Conservation (phyloP, 2,113 vertebrate genomes). For the Hydropotes inermis region DNA sequence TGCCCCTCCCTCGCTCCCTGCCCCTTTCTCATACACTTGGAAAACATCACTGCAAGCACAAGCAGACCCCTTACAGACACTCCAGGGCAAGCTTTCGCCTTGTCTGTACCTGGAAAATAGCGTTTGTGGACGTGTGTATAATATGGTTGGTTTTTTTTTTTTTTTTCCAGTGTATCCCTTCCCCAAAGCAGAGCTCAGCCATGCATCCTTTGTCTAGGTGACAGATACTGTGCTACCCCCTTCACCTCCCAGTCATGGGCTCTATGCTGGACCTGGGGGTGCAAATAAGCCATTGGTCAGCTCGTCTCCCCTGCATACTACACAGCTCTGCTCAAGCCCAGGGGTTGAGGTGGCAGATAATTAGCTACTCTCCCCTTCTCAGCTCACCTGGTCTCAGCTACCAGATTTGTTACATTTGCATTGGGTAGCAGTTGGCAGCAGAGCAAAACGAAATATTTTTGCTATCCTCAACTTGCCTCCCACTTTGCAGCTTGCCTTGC, state of each 20-base stretch:
- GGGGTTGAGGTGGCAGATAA: too few species aligned
- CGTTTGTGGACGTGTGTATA: not conserved
- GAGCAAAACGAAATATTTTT: not conserved
- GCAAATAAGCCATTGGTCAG: not conserved
- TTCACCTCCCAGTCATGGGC: fast-evolving
- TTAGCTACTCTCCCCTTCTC: not conserved
- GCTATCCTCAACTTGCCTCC: not conserved
- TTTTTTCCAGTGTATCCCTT: fast-evolving
- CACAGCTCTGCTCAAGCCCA: not conserved
- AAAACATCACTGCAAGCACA: not conserved
- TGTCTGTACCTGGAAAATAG: not conserved
- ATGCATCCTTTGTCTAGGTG: not conserved
- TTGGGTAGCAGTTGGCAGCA: not conserved
- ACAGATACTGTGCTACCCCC: fast-evolving
- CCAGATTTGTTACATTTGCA: not conserved
- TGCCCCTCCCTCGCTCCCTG: too few species aligned
- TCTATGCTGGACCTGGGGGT: fast-evolving
- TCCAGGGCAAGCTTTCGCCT: fast-evolving
- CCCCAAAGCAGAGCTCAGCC: not conserved
- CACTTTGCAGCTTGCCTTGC: not conserved
- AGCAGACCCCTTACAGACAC: not conserved
- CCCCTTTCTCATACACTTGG: not conserved
- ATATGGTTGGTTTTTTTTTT: not conserved
- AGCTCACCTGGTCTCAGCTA: not conserved
- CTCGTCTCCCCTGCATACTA: not conserved